A percentile compares a stretch with the other conserved stretches of the same genome.
Conservation (phyloP, 2,888 invertebrate species). For the Dicyrtomina minuta region DNA sequence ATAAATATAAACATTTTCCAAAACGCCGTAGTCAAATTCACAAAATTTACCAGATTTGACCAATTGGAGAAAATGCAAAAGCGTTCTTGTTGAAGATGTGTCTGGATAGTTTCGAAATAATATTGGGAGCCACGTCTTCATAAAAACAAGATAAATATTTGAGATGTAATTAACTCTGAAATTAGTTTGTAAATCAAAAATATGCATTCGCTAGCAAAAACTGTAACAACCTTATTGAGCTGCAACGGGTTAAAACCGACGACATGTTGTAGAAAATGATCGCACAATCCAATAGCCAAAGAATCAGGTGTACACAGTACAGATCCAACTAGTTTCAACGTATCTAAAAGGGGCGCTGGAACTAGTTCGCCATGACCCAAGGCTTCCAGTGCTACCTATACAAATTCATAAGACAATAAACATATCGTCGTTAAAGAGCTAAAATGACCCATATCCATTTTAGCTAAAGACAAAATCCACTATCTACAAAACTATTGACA, state of each 20-base stretch:
- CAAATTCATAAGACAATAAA: no score
- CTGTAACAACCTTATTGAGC: conserved; percentile 10
- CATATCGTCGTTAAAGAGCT: no score
- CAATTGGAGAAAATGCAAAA: conserved; percentile 71
- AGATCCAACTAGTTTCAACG: neutral
- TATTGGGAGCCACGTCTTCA: conserved; percentile 64
- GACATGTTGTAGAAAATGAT: conserved; percentile 11
- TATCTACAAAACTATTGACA: no score
- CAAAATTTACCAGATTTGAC: conserved; percentile 56
- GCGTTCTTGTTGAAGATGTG: conserved; percentile 71
- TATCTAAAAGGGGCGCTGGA: conserved; percentile 7
- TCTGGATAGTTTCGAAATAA: conserved; percentile 72
- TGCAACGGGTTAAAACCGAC: neutral
- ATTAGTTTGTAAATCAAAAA: no score
- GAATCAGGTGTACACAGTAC: conserved; percentile 2
- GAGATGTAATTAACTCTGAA: no score
- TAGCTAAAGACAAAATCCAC: no score
- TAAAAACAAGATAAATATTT: neutral
- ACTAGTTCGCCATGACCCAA: conserved; percentile 17
- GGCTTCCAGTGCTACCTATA: conserved; percentile 13
- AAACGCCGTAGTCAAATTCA: conserved; percentile 55
- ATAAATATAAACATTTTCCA: conserved; percentile 40
- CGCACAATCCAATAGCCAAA: neutral
- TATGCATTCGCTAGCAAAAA: no score
- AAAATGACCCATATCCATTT: no score